These are phyloP conservation scores for Mustela lutreola DNA, from an alignment of 2,113 vertebrate species.

Conservation along the genomic window DNA sequence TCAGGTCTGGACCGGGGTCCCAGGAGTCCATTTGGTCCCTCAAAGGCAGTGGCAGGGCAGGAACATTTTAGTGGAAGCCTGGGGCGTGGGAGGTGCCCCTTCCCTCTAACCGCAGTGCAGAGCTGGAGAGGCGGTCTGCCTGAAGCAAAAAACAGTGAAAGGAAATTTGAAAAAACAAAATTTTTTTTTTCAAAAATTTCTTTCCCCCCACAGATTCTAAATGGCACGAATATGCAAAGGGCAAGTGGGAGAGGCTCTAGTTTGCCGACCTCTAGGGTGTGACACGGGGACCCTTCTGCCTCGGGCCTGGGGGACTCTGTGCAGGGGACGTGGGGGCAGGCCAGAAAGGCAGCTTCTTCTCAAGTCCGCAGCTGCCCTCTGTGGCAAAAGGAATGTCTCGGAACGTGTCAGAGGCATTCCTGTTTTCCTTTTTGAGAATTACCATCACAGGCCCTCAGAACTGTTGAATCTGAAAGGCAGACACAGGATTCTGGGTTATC, in stretches of 20 bases:
- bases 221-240: background rate
- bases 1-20: accelerated
- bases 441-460: accelerated
- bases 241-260: background rate
- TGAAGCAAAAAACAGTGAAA: background rate
- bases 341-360: background rate
- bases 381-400: accelerated
- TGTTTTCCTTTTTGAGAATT: background rate
- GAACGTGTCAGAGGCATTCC: accelerated
- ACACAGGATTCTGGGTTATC: accelerated
- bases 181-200: too few relatives aligned
- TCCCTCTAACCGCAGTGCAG: background rate
- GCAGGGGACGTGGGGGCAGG: accelerated
- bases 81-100: too few relatives aligned
- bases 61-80: background rate
- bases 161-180: background rate
- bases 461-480: background rate
- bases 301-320: accelerated
- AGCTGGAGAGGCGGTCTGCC: background rate
- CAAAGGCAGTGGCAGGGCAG: accelerated
- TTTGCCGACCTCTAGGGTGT: background rate
- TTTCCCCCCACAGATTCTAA: background rate
- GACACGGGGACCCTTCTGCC: too few relatives aligned
- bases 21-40: background rate
- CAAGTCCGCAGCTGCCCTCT: accelerated